Base-by-base conservation (phyloP, 2,113 vertebrate species). In the Pteropus alecto region DNA sequence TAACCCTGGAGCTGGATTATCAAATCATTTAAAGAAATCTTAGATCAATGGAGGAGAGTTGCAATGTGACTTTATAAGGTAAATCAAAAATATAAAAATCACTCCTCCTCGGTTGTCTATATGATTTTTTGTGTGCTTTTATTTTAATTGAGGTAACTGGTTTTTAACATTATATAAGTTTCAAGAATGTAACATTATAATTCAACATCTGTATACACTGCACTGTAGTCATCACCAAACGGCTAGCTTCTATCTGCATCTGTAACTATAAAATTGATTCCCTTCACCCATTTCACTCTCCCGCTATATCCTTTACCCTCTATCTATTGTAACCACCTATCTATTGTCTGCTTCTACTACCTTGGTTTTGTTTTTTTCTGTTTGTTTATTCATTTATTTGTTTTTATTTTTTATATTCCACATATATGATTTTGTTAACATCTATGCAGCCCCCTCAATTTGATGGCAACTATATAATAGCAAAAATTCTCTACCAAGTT, bases 21-120 rank as follows among this genome's bases (percentile, higher is more conserved):
- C 63, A 96, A 35, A 56, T 38, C 41, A 83, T 74, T 90, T 46
- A 95, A 84, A 88, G 22, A 88, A 95, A 94, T 54, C 70, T 90
- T 82, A 63, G 38, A 58, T 63, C 58, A 89, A 30, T 67, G 46
- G 22, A 85, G 13, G 22, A 94, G 4, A 58, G 21, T 3, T 88
- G 1, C 30, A 46, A 77, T 35, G 6, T 94, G 24, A 79, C 14
- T 96, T 86, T 86, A 21, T 35, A 95, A 96, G 4, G 16, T 92
- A 88, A 95, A 89, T 82, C 43, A 83, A 77, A 92, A 51, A n/a
- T 38, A 78, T 48, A 71, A 91, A 54, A 65, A 87, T 76, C 11
- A n/a, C 4, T 51, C 7, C 68, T 60, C 1, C 0, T 86, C 33
- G 30, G 6, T 24, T 70, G 22, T 10, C 5, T 43, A 15, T 74